A percentile compares a stretch with the other conserved stretches of the same genome.
These are phyloP conservation scores for Drosophila sordidapex DNA, from an alignment of 2,888 invertebrate species.

Conservation along the genomic window DNA sequence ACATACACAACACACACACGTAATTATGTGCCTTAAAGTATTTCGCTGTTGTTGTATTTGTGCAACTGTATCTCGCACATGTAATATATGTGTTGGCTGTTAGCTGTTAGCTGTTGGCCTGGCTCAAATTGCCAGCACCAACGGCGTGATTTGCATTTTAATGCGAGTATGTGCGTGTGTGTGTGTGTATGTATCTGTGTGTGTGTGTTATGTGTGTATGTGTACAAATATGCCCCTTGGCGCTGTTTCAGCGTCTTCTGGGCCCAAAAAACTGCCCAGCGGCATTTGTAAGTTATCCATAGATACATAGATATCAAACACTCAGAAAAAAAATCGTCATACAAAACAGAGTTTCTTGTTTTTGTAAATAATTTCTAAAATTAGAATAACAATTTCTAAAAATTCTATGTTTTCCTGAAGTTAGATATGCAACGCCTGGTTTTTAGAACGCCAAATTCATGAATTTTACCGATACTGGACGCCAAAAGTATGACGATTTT, in stretches of 20 bases:
- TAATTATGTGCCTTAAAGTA: slow-evolving; percentile 54
- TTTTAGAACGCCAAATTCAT: too few relatives aligned
- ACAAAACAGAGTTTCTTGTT: background rate
- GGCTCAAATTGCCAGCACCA: slow-evolving; percentile 64
- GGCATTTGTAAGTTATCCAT: slow-evolving; percentile 4
- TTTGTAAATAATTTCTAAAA: background rate
- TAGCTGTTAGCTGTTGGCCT: slow-evolving; percentile 23
- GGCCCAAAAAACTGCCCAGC: slow-evolving; percentile 19
- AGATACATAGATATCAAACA: slow-evolving; percentile 10
- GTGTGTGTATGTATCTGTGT: background rate
- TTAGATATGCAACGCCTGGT: too few relatives aligned
- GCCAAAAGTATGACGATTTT: background rate
- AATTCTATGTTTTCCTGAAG: too few relatives aligned
- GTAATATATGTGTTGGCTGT: slow-evolving; percentile 42
- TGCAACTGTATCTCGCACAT: slow-evolving; percentile 56
- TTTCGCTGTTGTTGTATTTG: slow-evolving; percentile 42
- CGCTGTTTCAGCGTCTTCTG: slow-evolving; percentile 39
- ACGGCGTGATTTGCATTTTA: slow-evolving; percentile 76
- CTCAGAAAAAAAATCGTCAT: background rate
- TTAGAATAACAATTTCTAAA: background rate
- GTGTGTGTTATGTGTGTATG: background rate
- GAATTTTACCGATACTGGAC: background rate
- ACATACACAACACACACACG: slow-evolving; percentile 27
- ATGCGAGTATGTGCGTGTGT: slow-evolving; percentile 38
- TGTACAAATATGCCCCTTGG: slow-evolving; percentile 53